These are phyloP conservation scores for Agonopterix subpropinquella DNA, from an alignment of 2,888 invertebrate genomes.

Conservation along the genomic window DNA sequence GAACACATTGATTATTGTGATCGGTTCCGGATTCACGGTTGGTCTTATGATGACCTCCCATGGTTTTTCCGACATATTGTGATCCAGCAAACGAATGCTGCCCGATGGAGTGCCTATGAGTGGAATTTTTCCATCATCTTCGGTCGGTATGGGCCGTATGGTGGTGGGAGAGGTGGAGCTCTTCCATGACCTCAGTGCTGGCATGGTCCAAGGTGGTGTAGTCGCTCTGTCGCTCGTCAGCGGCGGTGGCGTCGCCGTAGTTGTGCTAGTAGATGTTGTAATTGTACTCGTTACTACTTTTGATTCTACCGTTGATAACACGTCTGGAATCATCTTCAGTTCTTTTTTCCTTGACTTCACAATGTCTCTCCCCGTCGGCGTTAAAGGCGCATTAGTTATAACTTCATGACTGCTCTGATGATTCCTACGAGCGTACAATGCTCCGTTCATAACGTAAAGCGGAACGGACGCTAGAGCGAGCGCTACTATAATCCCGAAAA, in stretches of 20 bases:
- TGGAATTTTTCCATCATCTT: slow-evolving; percentile 41
- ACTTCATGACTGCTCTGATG: slow-evolving; percentile 28
- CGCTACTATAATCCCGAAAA: slow-evolving; percentile 49
- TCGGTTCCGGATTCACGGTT: slow-evolving; percentile 51
- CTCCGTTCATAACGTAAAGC: slow-evolving; percentile 53
- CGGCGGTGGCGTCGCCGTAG: slow-evolving; percentile 30
- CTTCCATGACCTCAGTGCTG: slow-evolving; percentile 66
- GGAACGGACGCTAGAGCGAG: slow-evolving; percentile 50
- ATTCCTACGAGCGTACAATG: slow-evolving; percentile 36
- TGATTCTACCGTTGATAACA: slow-evolving; percentile 27
- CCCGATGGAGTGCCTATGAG: slow-evolving; percentile 45
- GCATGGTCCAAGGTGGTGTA: slow-evolving; percentile 71
- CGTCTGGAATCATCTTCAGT: slow-evolving; percentile 35
- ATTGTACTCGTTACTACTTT: slow-evolving; percentile 35
- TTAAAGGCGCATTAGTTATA: slow-evolving; percentile 35
- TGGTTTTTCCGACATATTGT: slow-evolving; percentile 51
- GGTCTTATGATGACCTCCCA: slow-evolving; percentile 62
- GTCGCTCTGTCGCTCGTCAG: slow-evolving; percentile 39
- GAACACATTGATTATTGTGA: slow-evolving; percentile 46
- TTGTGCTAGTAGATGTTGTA: slow-evolving; percentile 24
- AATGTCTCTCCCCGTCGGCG: slow-evolving; percentile 43
- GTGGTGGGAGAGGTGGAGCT: slow-evolving; percentile 44
- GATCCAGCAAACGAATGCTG: slow-evolving; percentile 41
- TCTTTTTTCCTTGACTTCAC: slow-evolving; percentile 59
- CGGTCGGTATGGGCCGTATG: slow-evolving; percentile 46